A percentile compares a stretch with the other conserved stretches of the same genome.
These are phyloP conservation scores for Ctenoplectra terminalis DNA, from an alignment of 1,140 invertebrate species.

Conservation along the genomic window DNA sequence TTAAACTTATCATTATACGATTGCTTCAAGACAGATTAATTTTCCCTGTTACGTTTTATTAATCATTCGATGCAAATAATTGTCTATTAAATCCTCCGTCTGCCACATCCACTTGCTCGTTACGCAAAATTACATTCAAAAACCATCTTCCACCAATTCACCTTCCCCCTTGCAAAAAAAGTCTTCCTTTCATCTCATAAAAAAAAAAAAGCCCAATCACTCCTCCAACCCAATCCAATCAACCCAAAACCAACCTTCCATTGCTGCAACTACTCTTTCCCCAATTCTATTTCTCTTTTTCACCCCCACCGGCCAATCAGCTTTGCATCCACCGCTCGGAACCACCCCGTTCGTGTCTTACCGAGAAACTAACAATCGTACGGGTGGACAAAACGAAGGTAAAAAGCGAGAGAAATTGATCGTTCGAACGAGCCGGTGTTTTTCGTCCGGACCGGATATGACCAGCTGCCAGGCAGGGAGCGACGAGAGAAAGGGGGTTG, in stretches of 20 bases:
- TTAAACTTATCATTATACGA: too few species aligned
- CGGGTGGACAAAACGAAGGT: background rate
- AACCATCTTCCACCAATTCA: background rate
- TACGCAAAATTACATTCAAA: background rate
- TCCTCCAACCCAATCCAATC: conserved; percentile 18
- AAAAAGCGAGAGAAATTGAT: conserved; percentile 4
- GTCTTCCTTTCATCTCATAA: background rate
- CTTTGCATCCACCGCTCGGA: background rate
- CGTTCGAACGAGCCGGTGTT: conserved; percentile 10
- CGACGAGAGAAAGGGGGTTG: background rate
- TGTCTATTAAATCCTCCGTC: background rate
- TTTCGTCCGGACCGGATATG: conserved; percentile 24
- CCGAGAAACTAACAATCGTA: conserved; percentile 17
- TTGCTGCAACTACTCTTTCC: conserved; percentile 1
- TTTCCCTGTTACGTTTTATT: background rate
- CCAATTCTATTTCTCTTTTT: background rate
- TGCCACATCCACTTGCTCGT: background rate
- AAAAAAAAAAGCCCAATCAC: conserved; percentile 12
- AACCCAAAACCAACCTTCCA: conserved; percentile 2
- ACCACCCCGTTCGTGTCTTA: conserved; percentile 2
- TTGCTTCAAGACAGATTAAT: too few species aligned
- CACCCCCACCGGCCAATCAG: background rate
- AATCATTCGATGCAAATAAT: background rate
- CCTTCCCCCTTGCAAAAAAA: background rate
- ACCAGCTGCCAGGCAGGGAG: background rate